Base-by-base conservation (phyloP, 2,888 invertebrate genomes). In the Eledona agricola region DNA sequence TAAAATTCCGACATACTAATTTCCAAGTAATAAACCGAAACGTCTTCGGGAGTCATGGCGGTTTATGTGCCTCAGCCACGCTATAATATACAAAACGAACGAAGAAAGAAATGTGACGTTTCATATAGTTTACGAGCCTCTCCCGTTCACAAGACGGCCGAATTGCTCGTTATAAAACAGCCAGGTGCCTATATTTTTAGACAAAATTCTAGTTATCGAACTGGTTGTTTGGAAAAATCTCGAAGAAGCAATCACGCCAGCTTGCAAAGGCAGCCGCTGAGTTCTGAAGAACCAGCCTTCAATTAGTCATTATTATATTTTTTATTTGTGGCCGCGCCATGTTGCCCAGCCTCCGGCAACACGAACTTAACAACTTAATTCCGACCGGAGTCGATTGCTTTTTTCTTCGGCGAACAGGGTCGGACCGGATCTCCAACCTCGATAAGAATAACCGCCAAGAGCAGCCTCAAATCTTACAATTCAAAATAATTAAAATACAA, bases 271-370 rank as follows among this genome's bases (percentile, higher is more conserved):
- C 7, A 17, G 19, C 28, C 26, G 43, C 31, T 22, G 31, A 13
- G 11, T 6, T 63, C 59, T 50, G 47, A 56, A 55, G 59, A 58
- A 60, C 56, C 61, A 52, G 55, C 57, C 62, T 62, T 62, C 63
- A 66, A 65, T 66, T 64, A 65, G 65, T 61, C 60, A 64, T 66
- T 64, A 65, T 64, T 63, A 63, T 62, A 65, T 66, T 64, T 66
- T 66, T 64, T 58, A 40, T 63, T 59, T 58, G 56, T 55, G 60
- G 51, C 57, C 60, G 56, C 57, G 61, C 58, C 62, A 60, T 60
- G 63, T 60, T 59, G 65, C 51, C 56, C 63, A 57, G 66, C 66
- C 63, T 53, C 47, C 25, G 55, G 52, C 55, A 31, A 32, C 38
- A 40, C 38, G 40, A 26, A 35, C 55, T 55, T 55, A 55, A 58